These are phyloP conservation scores for Chrysolina oricalcia DNA, from an alignment of 2,888 invertebrate species.

Conservation along the genomic window DNA sequence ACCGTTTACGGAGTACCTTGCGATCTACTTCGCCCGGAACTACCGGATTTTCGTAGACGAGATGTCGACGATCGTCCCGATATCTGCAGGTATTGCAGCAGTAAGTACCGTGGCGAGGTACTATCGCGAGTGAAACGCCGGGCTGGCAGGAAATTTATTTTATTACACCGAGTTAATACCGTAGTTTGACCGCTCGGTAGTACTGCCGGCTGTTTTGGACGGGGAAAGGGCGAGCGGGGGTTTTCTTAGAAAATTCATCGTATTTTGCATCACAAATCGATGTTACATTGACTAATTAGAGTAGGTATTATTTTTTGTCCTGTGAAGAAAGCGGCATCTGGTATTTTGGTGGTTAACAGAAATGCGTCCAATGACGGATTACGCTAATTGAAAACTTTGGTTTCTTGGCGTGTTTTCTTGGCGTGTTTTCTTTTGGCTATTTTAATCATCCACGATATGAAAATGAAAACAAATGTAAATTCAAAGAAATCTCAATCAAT, in stretches of 20 bases:
- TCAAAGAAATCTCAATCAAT: too few species aligned
- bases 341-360: too few species aligned
- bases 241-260: neutral
- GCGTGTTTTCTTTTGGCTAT: too few species aligned
- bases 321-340: too few species aligned
- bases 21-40: conserved; percentile 37
- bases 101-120: conserved; percentile 41
- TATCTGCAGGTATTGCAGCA: conserved; percentile 9
- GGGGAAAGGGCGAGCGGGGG: neutral
- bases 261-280: neutral
- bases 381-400: too few species aligned
- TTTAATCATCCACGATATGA: too few species aligned
- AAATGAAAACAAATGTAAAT: too few species aligned
- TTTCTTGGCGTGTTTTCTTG: too few species aligned
- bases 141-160: conserved; percentile 31
- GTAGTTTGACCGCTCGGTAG: conserved; percentile 14
- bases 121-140: conserved; percentile 39
- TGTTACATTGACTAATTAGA: too few species aligned
- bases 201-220: neutral
- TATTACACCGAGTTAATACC: conserved; percentile 23
- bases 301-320: too few species aligned
- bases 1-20: conserved; percentile 32
- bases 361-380: too few species aligned
- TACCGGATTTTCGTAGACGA: conserved; percentile 16
- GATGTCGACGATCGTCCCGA: neutral